Evolutionary conservation across 2,113 vertebrate species (phyloP).

Genomic region (Heloderma charlesbogerti): DNA sequence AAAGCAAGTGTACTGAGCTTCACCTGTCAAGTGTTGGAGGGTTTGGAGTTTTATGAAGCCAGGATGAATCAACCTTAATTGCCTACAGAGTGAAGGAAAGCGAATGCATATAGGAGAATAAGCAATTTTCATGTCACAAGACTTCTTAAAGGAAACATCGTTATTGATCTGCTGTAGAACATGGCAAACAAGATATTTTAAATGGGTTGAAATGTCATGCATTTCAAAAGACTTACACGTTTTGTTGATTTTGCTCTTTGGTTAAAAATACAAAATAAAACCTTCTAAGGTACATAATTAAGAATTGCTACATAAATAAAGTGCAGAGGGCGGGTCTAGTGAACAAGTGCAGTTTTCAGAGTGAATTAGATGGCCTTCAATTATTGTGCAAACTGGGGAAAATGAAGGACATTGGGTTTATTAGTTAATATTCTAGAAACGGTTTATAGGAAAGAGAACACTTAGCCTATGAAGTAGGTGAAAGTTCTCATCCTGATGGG

Average conservation of each 20-base stretch:
- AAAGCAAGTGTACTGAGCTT: neutral
- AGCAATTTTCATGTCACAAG: neutral
- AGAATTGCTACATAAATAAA: constrained; percentile 11
- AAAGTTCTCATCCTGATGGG: neutral
- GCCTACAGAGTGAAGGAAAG: neutral
- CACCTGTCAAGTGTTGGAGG: constrained; percentile 1
- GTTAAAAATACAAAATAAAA: neutral
- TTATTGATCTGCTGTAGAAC: constrained; percentile 32
- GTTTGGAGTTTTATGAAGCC: neutral
- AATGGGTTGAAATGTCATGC: neutral
- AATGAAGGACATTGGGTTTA: neutral
- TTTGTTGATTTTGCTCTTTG: constrained; percentile 8
- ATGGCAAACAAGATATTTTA: constrained; percentile 12
- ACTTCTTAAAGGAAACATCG: neutral
- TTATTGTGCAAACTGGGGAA: neutral
- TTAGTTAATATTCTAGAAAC: neutral
- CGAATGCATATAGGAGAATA: neutral
- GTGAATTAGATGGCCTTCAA: neutral
- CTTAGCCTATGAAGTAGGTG: neutral
- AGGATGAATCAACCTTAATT: neutral
- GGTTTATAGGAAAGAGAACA: neutral
- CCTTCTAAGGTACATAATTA: constrained; percentile 22
- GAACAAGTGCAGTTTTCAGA: neutral
- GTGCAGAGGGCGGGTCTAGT: neutral
- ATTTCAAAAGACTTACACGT: neutral